Percentiles rank a stretch among this genome's conserved stretches.
Evolutionary conservation across 2,113 vertebrate genomes (phyloP).

Genomic region (Ahaetulla prasina): DNA sequence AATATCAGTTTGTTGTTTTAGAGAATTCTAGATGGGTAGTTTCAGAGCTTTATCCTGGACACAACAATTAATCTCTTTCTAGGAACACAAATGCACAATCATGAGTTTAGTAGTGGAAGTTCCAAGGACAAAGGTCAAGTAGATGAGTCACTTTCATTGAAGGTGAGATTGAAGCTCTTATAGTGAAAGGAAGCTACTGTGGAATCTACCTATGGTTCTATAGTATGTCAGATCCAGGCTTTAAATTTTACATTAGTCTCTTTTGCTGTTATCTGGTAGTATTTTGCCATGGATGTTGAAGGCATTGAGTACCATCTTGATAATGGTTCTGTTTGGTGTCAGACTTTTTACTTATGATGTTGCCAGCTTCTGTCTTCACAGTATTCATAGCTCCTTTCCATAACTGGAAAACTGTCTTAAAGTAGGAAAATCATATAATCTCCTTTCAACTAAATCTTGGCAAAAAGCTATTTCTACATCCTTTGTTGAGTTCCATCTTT

Average conservation of each 20-base stretch:
- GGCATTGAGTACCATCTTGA: neutral
- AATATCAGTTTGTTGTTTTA: neutral
- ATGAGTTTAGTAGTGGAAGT: neutral
- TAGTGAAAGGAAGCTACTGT: neutral
- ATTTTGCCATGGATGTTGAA: neutral
- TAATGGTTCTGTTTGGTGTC: neutral
- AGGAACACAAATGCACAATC: neutral
- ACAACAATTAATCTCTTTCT: neutral
- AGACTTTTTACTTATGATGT: neutral
- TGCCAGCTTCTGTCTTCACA: neutral
- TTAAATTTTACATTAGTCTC: neutral
- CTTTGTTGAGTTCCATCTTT: neutral
- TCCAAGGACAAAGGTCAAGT: neutral
- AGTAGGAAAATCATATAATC: neutral
- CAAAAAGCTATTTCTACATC: neutral
- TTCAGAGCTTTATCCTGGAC: neutral
- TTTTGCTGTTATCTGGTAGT: neutral
- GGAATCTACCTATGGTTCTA: neutral
- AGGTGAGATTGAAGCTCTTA: neutral
- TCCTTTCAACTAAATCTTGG: neutral
- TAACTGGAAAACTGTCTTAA: neutral
- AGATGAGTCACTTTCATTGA: neutral
- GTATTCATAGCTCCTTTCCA: neutral
- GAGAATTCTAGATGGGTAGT: neutral
- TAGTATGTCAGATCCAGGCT: neutral